Evolutionary conservation across 2,113 vertebrate genomes (phyloP).

Genomic region (Lycocorax pyrrhopterus): DNA sequence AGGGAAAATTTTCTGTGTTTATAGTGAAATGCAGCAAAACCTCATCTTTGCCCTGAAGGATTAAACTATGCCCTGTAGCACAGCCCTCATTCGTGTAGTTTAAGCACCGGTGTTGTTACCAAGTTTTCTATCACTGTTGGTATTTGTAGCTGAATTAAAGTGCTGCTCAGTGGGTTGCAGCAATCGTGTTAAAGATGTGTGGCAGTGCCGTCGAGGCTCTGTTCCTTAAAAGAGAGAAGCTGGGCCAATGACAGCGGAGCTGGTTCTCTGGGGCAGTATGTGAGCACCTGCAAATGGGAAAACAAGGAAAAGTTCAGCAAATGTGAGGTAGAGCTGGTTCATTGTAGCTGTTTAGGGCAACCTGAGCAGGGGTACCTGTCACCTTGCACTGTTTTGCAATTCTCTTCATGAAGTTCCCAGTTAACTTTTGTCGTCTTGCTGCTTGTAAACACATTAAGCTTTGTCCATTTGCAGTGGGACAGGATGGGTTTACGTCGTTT

Average conservation of each 20-base stretch:
- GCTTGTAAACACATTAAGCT: background rate
- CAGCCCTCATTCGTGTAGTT: background rate
- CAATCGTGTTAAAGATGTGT: rapidly evolving
- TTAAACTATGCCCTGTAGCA: background rate
- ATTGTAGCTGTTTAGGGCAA: background rate
- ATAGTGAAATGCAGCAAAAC: background rate
- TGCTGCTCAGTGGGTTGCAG: background rate
- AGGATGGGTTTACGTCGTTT: background rate
- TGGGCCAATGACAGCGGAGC: background rate
- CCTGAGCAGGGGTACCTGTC: too few relatives aligned
- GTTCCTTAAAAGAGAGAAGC: background rate
- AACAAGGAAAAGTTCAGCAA: background rate
- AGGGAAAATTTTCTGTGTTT: background rate
- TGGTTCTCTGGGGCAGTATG: background rate
- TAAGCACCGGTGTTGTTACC: background rate
- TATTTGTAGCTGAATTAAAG: background rate
- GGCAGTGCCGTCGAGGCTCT: rapidly evolving
- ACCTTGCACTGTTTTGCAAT: too few relatives aligned
- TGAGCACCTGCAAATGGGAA: background rate
- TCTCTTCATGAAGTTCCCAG: background rate
- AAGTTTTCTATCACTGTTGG: background rate
- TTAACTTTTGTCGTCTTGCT: background rate
- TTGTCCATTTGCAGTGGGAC: background rate
- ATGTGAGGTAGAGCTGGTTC: background rate
- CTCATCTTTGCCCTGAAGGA: background rate